These are phyloP conservation scores for Anhinga anhinga DNA, from an alignment of 2,113 vertebrate species.

Conservation along the genomic window DNA sequence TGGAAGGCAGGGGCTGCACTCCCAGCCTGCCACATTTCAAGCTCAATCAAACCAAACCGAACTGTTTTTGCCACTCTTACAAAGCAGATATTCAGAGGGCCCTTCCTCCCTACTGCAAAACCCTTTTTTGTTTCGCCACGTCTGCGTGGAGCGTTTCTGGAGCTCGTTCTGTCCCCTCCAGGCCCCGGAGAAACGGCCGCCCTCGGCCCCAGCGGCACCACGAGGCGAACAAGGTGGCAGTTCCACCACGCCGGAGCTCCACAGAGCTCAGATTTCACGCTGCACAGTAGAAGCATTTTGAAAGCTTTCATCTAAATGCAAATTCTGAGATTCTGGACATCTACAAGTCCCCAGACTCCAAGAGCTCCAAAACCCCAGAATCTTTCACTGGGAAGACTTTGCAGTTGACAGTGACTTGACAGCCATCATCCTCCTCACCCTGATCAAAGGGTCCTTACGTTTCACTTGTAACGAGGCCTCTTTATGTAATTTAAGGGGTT, in stretches of 20 bases:
- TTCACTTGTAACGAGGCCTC: neutral
- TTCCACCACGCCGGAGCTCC: neutral
- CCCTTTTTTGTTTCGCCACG: neutral
- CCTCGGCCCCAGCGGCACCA: accelerated
- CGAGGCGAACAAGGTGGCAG: neutral
- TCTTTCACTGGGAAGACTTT: neutral
- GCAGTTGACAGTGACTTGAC: too few species aligned
- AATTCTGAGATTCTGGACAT: neutral
- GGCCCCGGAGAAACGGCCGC: accelerated
- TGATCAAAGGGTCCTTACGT: neutral
- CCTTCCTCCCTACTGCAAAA: neutral
- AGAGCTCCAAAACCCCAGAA: neutral
- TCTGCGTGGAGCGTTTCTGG: neutral
- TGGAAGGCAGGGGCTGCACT: neutral
- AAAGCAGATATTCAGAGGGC: too few species aligned
- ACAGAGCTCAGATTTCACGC: accelerated
- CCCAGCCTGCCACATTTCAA: accelerated
- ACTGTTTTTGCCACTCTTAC: accelerated
- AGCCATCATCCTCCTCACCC: neutral
- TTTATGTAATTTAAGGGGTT: accelerated
- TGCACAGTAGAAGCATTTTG: neutral
- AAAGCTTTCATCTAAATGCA: neutral
- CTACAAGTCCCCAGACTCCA: neutral
- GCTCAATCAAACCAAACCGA: neutral
- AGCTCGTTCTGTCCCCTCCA: neutral